Conservation (phyloP, 1,140 invertebrate species). For the Drosophila truncata region DNA sequence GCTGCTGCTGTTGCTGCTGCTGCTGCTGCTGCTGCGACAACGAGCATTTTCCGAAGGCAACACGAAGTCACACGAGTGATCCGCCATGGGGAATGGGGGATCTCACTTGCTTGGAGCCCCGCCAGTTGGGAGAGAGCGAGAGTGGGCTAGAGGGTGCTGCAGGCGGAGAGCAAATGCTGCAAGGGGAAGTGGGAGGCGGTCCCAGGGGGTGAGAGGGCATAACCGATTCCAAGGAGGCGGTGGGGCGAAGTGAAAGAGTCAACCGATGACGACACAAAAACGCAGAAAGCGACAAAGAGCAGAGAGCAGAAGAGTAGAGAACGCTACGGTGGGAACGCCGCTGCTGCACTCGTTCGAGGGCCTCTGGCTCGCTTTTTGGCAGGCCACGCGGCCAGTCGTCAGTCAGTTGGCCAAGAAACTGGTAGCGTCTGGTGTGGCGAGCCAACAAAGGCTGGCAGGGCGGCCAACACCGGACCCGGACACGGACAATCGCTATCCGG, state of each 20-base stretch:
- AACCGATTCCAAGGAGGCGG: constrained; percentile 4
- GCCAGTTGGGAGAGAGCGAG: constrained; percentile 59
- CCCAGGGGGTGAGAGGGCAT: not conserved
- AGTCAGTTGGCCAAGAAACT: constrained; percentile 85
- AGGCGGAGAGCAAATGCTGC: constrained; percentile 21
- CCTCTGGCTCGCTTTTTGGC: constrained; percentile 78
- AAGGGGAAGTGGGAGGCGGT: constrained; percentile 7
- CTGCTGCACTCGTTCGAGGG: constrained; percentile 69
- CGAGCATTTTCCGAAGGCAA: constrained; percentile 27
- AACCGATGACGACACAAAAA: constrained; percentile 80
- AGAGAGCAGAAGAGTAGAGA: constrained; percentile 32
- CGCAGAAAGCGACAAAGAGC: constrained; percentile 48
- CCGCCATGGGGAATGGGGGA: constrained; percentile 18
- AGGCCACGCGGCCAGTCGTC: constrained; percentile 81
- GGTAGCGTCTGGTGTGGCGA: constrained; percentile 83
- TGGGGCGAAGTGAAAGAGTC: constrained; percentile 24
- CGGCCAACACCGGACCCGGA: constrained; percentile 78
- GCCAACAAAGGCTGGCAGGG: constrained; percentile 82
- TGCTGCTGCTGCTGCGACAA: constrained; percentile 12
- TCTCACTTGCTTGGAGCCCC: constrained; percentile 66
- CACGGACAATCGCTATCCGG: constrained; percentile 47
- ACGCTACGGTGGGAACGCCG: constrained; percentile 43
- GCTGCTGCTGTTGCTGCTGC: constrained; percentile 15
- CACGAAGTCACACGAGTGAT: constrained; percentile 42
- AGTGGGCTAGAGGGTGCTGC: constrained; percentile 8